phyloP scores from a whole-genome alignment of 2,888 invertebrate species.

The Eupithecia abbreviata region DNA sequence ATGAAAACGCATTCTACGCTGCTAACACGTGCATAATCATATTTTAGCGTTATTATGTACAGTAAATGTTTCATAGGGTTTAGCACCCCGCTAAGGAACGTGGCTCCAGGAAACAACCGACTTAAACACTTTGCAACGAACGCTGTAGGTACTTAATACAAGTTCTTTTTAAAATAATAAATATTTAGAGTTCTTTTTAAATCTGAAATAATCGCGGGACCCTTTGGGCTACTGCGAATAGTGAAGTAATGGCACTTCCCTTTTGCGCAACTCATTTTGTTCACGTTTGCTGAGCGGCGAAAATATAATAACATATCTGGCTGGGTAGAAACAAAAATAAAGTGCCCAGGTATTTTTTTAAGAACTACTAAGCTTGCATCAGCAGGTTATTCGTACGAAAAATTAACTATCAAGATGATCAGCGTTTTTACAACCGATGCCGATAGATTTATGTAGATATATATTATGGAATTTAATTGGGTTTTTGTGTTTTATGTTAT shows the following conservation, averaged over 20 bases:
- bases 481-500: conserved; percentile 9
- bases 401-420: background rate
- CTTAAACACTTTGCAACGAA: conserved; percentile 18
- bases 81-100: conserved; percentile 31
- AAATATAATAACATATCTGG: no score
- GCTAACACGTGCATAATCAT: conserved; percentile 47
- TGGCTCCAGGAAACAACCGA: conserved; percentile 8
- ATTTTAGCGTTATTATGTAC: conserved; percentile 39
- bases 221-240: no score
- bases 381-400: background rate
- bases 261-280: no score
- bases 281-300: no score
- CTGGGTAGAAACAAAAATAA: no score
- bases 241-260: no score
- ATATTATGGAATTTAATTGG: background rate
- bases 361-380: background rate
- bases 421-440: background rate
- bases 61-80: conserved; percentile 24
- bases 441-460: background rate
- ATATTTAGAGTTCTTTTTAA: background rate
- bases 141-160: background rate
- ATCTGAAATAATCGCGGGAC: background rate
- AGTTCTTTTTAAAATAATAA: background rate
- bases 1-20: conserved; percentile 63
- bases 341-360: background rate